phyloP scores from a whole-genome alignment of 2,113 vertebrate species.

The Xiphophorus couchianus region DNA sequence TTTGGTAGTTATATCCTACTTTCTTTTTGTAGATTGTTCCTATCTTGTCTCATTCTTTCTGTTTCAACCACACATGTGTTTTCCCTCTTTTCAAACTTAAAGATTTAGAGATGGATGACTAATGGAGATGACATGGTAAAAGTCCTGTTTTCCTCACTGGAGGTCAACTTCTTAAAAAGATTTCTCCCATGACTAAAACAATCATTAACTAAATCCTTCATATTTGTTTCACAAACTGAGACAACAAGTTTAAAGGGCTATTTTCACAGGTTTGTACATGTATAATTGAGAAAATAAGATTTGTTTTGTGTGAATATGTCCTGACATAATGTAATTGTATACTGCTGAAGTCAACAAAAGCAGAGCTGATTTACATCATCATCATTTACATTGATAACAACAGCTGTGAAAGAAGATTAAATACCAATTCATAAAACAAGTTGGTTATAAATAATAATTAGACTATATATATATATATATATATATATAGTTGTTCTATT shows the following conservation, averaged over 20 bases:
- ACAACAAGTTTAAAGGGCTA: constrained; percentile 42
- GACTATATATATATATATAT: no score
- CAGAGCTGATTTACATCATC: constrained; percentile 28
- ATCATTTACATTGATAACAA: constrained; percentile 21
- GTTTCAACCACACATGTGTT: neutral
- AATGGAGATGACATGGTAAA: neutral
- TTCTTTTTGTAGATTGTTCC: neutral
- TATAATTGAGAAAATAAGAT: constrained; percentile 12
- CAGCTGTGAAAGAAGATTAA: constrained; percentile 44
- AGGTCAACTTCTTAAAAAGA: constrained; percentile 17
- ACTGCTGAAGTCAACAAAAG: neutral
- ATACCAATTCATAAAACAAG: constrained; percentile 29
- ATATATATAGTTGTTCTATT: no score
- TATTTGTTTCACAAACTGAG: constrained; percentile 56
- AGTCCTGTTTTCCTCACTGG: constrained; percentile 23
- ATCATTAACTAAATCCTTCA: constrained; percentile 56
- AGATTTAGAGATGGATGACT: constrained; percentile 7
- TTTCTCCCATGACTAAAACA: constrained; percentile 44
- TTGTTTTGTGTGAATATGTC: neutral
- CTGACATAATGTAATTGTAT: neutral
- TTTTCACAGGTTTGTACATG: constrained; percentile 20
- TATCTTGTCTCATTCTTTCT: no score
- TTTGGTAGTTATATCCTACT: no score
- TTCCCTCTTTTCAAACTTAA: neutral
- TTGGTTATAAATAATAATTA: neutral